These are phyloP conservation scores for Odontamblyopus lacepedii DNA, from an alignment of 2,797 vertebrate species.

Conservation along the genomic window DNA sequence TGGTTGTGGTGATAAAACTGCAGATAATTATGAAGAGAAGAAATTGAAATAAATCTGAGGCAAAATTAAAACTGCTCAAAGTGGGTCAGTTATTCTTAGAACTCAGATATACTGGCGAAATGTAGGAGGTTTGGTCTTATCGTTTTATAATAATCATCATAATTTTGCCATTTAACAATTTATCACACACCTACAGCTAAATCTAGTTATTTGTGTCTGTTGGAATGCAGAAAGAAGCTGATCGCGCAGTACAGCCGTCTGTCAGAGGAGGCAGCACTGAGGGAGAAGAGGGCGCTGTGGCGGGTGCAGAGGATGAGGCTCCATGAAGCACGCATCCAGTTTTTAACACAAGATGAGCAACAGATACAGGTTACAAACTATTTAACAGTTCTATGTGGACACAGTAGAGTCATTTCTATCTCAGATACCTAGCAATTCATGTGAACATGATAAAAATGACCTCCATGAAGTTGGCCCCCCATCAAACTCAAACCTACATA, in stretches of 20 bases:
- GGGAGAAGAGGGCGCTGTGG: conserved; percentile 90
- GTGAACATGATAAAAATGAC: not conserved
- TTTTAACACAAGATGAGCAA: conserved; percentile 81
- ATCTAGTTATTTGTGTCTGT: not conserved
- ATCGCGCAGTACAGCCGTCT: conserved; percentile 90
- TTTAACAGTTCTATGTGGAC: not conserved
- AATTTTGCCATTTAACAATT: not conserved
- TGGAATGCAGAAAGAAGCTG: conserved; percentile 84
- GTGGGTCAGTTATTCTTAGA: too few relatives aligned
- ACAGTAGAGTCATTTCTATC: not conserved
- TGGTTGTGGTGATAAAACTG: too few relatives aligned
- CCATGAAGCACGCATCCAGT: conserved; percentile 79
- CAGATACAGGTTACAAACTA: conserved; percentile 74
- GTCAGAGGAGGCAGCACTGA: conserved; percentile 90
- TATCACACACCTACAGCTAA: not conserved
- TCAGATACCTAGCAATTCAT: not conserved
- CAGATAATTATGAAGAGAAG: too few relatives aligned
- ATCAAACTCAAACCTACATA: too few relatives aligned
- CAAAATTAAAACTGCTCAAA: too few relatives aligned
- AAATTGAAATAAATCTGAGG: too few relatives aligned
- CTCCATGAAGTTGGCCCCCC: too few relatives aligned
- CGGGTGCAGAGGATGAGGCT: conserved; percentile 86
- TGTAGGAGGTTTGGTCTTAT: too few relatives aligned
- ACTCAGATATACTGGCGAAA: too few relatives aligned
- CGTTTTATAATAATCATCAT: too few relatives aligned